A percentile compares a stretch with the other conserved stretches of the same genome.
These are phyloP conservation scores for Petroica traversi DNA, from an alignment of 2,113 vertebrate species.

Conservation along the genomic window DNA sequence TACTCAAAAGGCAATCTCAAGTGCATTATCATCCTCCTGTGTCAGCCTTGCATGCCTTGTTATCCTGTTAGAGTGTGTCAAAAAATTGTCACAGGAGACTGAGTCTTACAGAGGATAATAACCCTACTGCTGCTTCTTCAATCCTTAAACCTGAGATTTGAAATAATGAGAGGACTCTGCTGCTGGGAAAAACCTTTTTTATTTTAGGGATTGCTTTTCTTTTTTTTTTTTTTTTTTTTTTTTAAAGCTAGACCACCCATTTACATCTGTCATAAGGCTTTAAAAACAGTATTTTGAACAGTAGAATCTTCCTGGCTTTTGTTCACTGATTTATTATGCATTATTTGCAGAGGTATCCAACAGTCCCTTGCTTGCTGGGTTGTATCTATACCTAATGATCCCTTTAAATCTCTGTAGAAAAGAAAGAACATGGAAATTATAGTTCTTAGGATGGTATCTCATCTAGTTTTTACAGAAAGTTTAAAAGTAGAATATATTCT, in stretches of 20 bases:
- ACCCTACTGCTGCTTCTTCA: conserved; percentile 36
- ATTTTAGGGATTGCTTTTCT: not conserved
- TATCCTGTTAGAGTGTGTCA: conserved; percentile 74
- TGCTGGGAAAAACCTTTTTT: not conserved
- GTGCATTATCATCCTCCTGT: conserved; percentile 47
- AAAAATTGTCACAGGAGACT: conserved; percentile 67
- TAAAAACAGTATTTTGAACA: not conserved
- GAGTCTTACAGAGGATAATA: conserved; percentile 68
- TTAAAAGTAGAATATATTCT: not conserved
- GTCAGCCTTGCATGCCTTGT: conserved; percentile 63
- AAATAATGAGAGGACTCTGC: conserved; percentile 54
- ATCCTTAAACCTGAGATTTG: conserved; percentile 38
- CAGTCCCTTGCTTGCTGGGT: not conserved
- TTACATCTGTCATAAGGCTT: not conserved
- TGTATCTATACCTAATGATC: conserved; percentile 26
- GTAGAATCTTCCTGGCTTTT: not conserved
- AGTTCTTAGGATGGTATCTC: not conserved
- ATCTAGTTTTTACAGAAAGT: conserved; percentile 8
- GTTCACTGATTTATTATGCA: not conserved
- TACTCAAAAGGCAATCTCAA: conserved; percentile 65
- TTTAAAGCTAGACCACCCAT: not conserved
- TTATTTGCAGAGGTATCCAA: not conserved
- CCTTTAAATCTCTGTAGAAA: not conserved
- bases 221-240: not conserved
- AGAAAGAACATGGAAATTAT: conserved; percentile 21